Evolutionary conservation across 2,113 vertebrate species (phyloP).

Genomic region (Triplophysa rosa): DNA sequence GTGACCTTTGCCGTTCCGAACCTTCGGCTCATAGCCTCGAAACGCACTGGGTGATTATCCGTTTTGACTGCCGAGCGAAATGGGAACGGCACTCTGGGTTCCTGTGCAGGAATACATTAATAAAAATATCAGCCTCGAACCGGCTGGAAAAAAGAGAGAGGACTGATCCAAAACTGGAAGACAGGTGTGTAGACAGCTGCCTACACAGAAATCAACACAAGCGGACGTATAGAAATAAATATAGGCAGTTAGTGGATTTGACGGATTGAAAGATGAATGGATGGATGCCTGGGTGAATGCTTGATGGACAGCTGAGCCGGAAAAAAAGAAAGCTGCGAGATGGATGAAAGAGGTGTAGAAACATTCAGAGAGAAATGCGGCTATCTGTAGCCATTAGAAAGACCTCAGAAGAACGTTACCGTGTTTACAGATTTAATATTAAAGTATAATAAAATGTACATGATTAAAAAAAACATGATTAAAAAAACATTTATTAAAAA

Average conservation of each 20-base stretch:
- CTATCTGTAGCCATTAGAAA: not conserved
- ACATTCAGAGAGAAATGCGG: slow-evolving; percentile 3
- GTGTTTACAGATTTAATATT: slow-evolving; percentile 13
- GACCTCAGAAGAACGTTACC: not conserved
- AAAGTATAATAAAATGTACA: not conserved
- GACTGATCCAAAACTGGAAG: slow-evolving; percentile 28
- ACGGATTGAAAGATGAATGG: slow-evolving; percentile 45
- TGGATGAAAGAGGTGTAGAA: not conserved
- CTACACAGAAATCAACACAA: slow-evolving; percentile 29
- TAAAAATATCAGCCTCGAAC: not conserved
- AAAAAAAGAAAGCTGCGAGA: not conserved
- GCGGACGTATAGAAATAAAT: slow-evolving; percentile 17
- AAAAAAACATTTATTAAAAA: no score
- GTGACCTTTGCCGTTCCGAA: slow-evolving; percentile 74
- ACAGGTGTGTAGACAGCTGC: slow-evolving; percentile 48
- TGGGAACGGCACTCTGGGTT: not conserved
- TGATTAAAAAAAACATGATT: slow-evolving; percentile 34
- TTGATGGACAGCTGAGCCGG: slow-evolving; percentile 31
- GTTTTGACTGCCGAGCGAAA: not conserved
- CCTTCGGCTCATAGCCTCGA: slow-evolving; percentile 9
- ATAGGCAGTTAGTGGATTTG: slow-evolving; percentile 34
- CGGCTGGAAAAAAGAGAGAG: not conserved
- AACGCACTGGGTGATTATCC: not conserved
- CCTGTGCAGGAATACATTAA: not conserved
- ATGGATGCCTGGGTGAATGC: slow-evolving; percentile 35